Base-by-base conservation (phyloP, 2,888 invertebrate genomes). In the Standfussiana lucernea region DNA sequence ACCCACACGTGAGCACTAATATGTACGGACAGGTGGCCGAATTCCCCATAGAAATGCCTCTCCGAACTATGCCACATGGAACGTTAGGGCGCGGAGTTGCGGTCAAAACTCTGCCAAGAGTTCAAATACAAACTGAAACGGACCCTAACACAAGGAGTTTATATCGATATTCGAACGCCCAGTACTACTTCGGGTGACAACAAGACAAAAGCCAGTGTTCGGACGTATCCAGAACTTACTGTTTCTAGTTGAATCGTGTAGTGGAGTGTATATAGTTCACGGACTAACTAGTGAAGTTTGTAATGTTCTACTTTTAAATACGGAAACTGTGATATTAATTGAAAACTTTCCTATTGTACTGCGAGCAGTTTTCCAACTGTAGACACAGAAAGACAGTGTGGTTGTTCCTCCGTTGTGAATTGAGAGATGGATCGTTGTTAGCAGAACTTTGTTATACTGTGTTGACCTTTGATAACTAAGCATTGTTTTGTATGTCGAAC, bases 141-240 rank as follows among this genome's bases (percentile, higher is more conserved):
- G 97, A 97, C 91, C 96, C 96, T 89, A 96, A 94, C 91, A 97
- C 98, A 0, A 95, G 98, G 91, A 97, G 97, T 94, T 95, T 98
- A 89, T 97, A 97, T 94, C 96, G 97, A 91, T 97, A 97, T 93
- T 97, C 97, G 85, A 97, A 97, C 91, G 97, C 97, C 68, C 97
- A 97, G 90, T 98, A 98, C 93, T 98, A 98, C 93, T 98, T 98
- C 92, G 98, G 98, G 97, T 98, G 98, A 98, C 98, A 97, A 91
- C 97, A 97, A 93, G 97, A 97, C 85, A 95, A 95, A 91, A 95
- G 93, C 90, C 95, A 97, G 91, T 95, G 96, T 91, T 92, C 97
- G 89, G 97, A 96, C 87, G 95, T 96, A 88, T 96, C 97, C 85
- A 96, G 97, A 92, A 97, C 97, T 92, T 97, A 97, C 93, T 97